Evolutionary conservation across 53 echinoderm and acorn worm genomes (phyloP), one percentile per base, ranked within the genome.

Genomic region (Hippasteria phrygiana): DNA sequence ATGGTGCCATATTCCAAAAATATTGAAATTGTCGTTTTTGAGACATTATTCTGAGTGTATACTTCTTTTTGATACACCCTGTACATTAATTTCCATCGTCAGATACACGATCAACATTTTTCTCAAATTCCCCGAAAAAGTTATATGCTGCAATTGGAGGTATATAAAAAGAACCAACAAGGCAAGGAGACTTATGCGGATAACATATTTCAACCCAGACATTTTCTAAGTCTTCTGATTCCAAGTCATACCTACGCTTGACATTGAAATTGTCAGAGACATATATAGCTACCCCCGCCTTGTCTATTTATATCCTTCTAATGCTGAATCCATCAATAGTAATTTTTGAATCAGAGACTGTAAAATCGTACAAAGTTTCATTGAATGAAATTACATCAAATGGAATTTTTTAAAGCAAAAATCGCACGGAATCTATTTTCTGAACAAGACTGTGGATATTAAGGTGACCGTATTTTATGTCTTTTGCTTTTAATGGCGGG

Each of bases 321-420:
- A 81, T 31, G 48, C 29, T 65, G 43, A 48, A 83, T 16, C 83
- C 66, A 43, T 41, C 42, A 4, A 82, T n/a, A 8, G 9, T 6
- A 48, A 91, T 38, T 62, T 91, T 87, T 1, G 66, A 17, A 45
- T 91, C 80, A 35, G 77, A 47, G 36, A 91, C 27, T 39, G 54
- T 28, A 14, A 69, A 27, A 71, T 91, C 91, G 32, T 64, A 78
- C 78, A 77, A 87, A 4, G 87, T 87, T 71, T 87, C 91, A 51
- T 77, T 77, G 28, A 48, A 17, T 28, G 13, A 77, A 50, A 77
- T 51, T 26, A 77, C 66, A 66, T 66, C 66, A 66, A 66, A 66
- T 5, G 66, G 29, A 5, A 5, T 66, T 5, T 32, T 29, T 16
- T 66, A 28, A 4, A 66, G 16, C 16, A 66, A 32, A 29, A 66